Evolutionary conservation across 2,888 invertebrate species (phyloP).

Genomic region (Melieria crassipennis): DNA sequence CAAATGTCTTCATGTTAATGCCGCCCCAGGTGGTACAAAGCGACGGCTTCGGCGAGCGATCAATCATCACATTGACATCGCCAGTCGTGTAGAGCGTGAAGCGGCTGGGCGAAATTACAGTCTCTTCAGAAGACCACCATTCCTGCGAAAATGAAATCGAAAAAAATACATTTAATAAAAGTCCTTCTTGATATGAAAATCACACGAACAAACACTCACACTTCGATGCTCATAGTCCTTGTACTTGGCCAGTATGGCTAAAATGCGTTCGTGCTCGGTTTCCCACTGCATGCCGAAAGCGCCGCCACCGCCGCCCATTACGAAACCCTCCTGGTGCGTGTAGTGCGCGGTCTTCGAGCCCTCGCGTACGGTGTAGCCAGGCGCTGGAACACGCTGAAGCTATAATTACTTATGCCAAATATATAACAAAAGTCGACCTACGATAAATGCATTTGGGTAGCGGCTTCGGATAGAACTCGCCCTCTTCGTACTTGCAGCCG

Average conservation of each 20-base stretch:
- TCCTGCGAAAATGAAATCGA: conserved; percentile 46
- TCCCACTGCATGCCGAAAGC: conserved; percentile 44
- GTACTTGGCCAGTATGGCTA: conserved; percentile 54
- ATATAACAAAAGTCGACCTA: conserved; percentile 57
- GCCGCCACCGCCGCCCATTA: conserved; percentile 44
- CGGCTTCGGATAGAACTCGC: conserved; percentile 74
- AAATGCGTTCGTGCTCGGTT: conserved; percentile 50
- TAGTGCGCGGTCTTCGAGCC: conserved; percentile 41
- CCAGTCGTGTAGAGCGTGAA: conserved; percentile 57
- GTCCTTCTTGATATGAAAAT: background rate
- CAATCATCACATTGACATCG: conserved; percentile 55
- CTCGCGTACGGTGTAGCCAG: conserved; percentile 47
- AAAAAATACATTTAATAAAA: background rate
- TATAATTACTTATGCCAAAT: background rate
- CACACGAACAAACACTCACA: conserved; percentile 43
- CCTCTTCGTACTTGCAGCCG: conserved; percentile 74
- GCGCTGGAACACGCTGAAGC: conserved; percentile 43
- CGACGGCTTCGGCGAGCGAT: conserved; percentile 70
- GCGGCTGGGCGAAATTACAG: conserved; percentile 48
- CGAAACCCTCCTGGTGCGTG: conserved; percentile 37
- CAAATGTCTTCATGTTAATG: conserved; percentile 85
- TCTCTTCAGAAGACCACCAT: conserved; percentile 62
- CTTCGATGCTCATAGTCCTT: conserved; percentile 50
- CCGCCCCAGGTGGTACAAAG: conserved; percentile 85
- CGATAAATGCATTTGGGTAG: conserved; percentile 79